These are phyloP conservation scores for Saccostrea cuccullata DNA, from an alignment of 1,140 invertebrate species.

Conservation along the genomic window DNA sequence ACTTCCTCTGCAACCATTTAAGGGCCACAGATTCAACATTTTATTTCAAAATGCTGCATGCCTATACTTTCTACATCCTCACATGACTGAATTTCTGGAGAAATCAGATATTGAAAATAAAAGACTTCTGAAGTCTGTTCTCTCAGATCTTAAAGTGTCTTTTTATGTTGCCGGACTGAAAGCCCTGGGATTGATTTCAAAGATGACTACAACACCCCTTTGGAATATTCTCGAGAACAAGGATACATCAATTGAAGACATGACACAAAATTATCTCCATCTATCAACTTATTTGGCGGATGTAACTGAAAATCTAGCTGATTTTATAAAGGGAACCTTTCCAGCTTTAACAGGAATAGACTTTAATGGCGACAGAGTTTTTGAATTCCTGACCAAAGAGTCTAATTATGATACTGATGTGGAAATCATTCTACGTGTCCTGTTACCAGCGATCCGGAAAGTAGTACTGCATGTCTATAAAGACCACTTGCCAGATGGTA, in stretches of 20 bases:
- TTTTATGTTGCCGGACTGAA: conserved; percentile 58
- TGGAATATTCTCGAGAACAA: conserved; percentile 50
- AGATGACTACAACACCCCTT: conserved; percentile 54
- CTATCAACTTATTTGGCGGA: conserved; percentile 18
- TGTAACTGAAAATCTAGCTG: conserved; percentile 10
- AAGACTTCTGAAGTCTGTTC: conserved; percentile 45
- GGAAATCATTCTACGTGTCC: too few species aligned
- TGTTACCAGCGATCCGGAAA: too few species aligned
- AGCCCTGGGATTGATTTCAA: conserved; percentile 52
- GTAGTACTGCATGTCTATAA: too few species aligned
- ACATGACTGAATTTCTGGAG: too few species aligned
- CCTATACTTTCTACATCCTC: too few species aligned
- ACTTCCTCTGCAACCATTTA: too few species aligned
- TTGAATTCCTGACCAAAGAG: too few species aligned
- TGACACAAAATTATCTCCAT: conserved; percentile 27
- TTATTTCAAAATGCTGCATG: too few species aligned
- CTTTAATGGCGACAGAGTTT: not conserved
- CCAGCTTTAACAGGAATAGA: not conserved
- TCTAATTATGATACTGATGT: too few species aligned
- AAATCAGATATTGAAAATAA: conserved; percentile 40
- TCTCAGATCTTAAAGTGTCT: conserved; percentile 41
- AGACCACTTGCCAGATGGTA: too few species aligned
- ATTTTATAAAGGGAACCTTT: conserved; percentile 47
- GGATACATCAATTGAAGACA: conserved; percentile 20
- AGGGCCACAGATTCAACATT: too few species aligned